Evolutionary conservation across 2,113 vertebrate species (phyloP).

Genomic region (Cololabis saira): DNA sequence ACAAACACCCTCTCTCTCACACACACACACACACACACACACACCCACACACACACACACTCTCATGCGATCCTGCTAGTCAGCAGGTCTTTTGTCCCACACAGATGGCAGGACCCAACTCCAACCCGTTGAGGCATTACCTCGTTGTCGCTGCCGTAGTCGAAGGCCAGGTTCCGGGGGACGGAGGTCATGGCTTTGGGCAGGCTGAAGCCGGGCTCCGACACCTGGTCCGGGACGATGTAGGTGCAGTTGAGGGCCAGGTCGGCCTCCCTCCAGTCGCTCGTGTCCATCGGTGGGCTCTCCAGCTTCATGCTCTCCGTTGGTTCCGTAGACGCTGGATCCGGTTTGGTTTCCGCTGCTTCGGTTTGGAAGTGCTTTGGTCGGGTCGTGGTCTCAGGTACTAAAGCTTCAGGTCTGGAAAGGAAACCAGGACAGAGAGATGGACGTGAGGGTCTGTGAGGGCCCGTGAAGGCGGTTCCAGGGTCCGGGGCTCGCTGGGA

Average conservation of each 20-base stretch:
- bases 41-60: too few species aligned
- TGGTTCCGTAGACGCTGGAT: background rate
- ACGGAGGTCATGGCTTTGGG: slow-evolving; percentile 81
- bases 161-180: slow-evolving; percentile 79
- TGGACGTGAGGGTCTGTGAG: background rate
- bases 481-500: background rate
- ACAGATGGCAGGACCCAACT: too few species aligned
- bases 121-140: slow-evolving; percentile 36
- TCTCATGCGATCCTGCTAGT: too few species aligned
- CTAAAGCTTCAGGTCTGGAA: slow-evolving; percentile 63
- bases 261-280: slow-evolving; percentile 76
- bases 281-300: slow-evolving; percentile 62
- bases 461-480: background rate
- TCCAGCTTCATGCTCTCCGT: slow-evolving; percentile 74
- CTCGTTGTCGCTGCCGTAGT: slow-evolving; percentile 73
- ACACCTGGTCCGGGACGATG: slow-evolving; percentile 79
- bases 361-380: slow-evolving; percentile 68
- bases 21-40: too few species aligned
- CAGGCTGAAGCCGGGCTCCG: slow-evolving; percentile 69
- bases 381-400: slow-evolving; percentile 39
- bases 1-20: too few species aligned
- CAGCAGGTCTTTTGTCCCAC: too few species aligned
- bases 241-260: slow-evolving; percentile 81
- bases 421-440: slow-evolving; percentile 2
- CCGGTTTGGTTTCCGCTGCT: slow-evolving; percentile 42